A percentile compares a stretch with the other conserved stretches of the same genome.
phyloP scores from a whole-genome alignment of 2,113 vertebrate genomes.

The Colossoma macropomum region DNA sequence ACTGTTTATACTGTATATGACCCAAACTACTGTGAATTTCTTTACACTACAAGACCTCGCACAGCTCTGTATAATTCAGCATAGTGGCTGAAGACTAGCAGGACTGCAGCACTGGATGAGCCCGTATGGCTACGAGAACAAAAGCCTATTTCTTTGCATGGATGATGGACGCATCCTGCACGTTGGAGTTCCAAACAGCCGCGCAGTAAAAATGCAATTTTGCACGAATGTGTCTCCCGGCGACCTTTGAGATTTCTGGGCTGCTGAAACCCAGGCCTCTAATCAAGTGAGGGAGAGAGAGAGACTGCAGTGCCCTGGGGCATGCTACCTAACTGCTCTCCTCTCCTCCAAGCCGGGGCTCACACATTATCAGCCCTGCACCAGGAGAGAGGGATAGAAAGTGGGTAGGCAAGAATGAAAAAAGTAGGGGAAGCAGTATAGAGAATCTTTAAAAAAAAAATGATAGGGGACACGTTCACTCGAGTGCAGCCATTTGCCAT shows the following conservation, averaged over 20 bases:
- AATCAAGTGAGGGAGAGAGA: conserved; percentile 53
- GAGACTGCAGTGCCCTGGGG: conserved; percentile 28
- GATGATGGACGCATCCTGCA: conserved; percentile 46
- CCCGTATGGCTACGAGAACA: neutral
- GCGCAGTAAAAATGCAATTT: conserved; percentile 62
- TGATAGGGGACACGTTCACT: neutral
- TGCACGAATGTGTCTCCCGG: conserved; percentile 57
- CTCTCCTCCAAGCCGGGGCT: conserved; percentile 19
- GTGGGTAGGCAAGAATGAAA: conserved; percentile 1
- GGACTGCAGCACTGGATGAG: neutral
- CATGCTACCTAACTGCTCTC: conserved; percentile 27
- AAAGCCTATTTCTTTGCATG: conserved; percentile 34
- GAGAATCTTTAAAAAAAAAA: neutral
- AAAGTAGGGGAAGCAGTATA: neutral
- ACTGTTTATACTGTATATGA: conserved; percentile 19
- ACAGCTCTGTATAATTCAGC: conserved; percentile 21
- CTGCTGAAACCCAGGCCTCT: conserved; percentile 45
- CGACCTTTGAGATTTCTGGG: conserved; percentile 53
- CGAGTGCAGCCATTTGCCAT: neutral
- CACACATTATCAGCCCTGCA: conserved; percentile 30
- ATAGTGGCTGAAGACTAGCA: neutral
- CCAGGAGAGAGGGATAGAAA: conserved; percentile 15
- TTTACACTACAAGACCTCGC: neutral
- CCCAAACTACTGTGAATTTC: conserved; percentile 15
- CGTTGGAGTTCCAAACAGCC: conserved; percentile 47